Percentiles rank a stretch among this genome's conserved stretches.
Conservation (phyloP, 2,113 vertebrate species). For the Aspidoscelis tigris region DNA sequence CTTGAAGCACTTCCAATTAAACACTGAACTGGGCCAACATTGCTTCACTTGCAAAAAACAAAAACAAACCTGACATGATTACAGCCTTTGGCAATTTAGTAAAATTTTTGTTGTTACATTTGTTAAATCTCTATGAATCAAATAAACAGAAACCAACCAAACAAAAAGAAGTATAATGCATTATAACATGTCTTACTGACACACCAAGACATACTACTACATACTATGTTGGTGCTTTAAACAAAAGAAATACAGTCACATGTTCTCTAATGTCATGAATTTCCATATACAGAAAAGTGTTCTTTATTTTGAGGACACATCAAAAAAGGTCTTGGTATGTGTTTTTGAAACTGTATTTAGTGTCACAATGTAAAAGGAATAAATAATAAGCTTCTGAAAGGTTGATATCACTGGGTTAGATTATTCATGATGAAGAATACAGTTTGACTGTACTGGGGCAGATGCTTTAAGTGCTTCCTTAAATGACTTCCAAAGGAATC, state of each 20-base stretch:
- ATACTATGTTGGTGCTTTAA: not conserved
- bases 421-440: too few relatives aligned
- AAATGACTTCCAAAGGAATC: too few relatives aligned
- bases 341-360: not conserved
- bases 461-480: not conserved
- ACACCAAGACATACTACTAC: not conserved
- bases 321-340: too few relatives aligned
- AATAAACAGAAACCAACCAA: constrained; percentile 46
- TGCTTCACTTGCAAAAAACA: constrained; percentile 43
- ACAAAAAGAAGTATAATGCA: not conserved
- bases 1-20: constrained; percentile 35
- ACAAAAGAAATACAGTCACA: too few relatives aligned
- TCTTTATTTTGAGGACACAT: not conserved
- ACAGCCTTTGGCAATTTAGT: constrained; percentile 34
- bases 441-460: not conserved
- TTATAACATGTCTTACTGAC: not conserved
- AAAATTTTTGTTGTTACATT: constrained; percentile 42
- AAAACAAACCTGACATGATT: constrained; percentile 42
- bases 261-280: not conserved
- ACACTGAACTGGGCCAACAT: constrained; percentile 6
- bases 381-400: not conserved
- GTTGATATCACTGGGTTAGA: not conserved
- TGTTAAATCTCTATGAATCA: constrained; percentile 46
- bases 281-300: not conserved
- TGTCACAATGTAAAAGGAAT: not conserved